Percentiles rank a stretch among this genome's conserved stretches.
Evolutionary conservation across 2,888 invertebrate species (phyloP).

Genomic region (Carabus problematicus): DNA sequence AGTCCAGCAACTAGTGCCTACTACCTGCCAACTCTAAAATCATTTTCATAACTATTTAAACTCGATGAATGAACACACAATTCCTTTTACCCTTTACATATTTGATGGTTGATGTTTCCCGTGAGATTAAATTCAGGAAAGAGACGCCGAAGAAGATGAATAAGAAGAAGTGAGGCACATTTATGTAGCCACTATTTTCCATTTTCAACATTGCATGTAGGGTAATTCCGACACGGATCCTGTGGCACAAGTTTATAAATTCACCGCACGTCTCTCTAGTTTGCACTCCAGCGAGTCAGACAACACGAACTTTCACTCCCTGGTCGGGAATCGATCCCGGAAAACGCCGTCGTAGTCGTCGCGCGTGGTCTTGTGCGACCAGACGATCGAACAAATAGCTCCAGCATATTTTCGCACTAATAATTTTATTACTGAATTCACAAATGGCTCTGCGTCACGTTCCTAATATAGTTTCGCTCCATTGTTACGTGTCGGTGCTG

Average conservation of each 20-base stretch:
- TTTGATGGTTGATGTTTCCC: too few relatives aligned
- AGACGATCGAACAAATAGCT: too few relatives aligned
- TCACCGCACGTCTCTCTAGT: slow-evolving; percentile 31
- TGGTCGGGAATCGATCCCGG: slow-evolving; percentile 17
- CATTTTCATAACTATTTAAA: too few relatives aligned
- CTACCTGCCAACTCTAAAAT: too few relatives aligned
- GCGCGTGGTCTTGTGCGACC: too few relatives aligned
- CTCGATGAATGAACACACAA: too few relatives aligned
- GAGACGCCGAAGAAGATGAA: too few relatives aligned
- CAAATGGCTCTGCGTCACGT: slow-evolving; percentile 30
- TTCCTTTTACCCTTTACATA: too few relatives aligned
- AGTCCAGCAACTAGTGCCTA: too few relatives aligned
- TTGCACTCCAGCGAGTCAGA: slow-evolving; percentile 23
- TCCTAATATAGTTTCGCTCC: slow-evolving; percentile 32
- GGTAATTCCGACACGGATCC: not conserved
- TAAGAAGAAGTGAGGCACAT: not conserved
- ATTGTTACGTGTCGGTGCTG: slow-evolving; percentile 24
- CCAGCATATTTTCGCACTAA: slow-evolving; percentile 33
- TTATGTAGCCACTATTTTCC: slow-evolving; percentile 3
- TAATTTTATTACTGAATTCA: slow-evolving; percentile 34
- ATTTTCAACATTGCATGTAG: slow-evolving; percentile 10
- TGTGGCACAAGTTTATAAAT: slow-evolving; percentile 22
- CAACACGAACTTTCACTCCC: slow-evolving; percentile 18
- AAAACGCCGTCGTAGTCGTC: too few relatives aligned
- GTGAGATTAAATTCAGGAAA: too few relatives aligned